These are phyloP conservation scores for Drosophila hamatofila DNA, from an alignment of 2,888 invertebrate genomes.

Conservation along the genomic window DNA sequence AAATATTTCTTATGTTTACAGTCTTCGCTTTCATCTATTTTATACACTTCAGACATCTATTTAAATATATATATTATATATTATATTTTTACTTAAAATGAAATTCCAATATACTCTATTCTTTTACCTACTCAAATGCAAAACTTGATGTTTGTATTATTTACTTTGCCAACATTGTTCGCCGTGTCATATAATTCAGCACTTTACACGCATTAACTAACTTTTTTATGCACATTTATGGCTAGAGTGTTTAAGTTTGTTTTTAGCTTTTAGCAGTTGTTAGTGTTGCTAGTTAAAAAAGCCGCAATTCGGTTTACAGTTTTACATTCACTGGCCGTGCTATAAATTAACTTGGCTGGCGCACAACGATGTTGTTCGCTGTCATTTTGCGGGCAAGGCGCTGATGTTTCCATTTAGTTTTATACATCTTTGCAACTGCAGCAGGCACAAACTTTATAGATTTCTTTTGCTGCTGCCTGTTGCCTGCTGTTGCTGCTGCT, in stretches of 20 bases:
- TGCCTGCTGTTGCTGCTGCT: constrained; percentile 9
- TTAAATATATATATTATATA: background rate
- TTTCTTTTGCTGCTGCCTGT: background rate
- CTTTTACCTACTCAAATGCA: too few relatives aligned
- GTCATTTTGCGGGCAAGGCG: constrained; percentile 54
- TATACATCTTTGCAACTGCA: constrained; percentile 54
- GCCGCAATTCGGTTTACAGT: constrained; percentile 27
- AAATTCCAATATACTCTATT: too few relatives aligned
- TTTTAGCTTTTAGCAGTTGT: background rate
- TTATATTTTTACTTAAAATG: too few relatives aligned
- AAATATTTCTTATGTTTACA: too few relatives aligned
- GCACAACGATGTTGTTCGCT: constrained; percentile 51
- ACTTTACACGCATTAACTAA: constrained; percentile 1
- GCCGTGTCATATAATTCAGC: background rate
- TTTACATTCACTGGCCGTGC: constrained; percentile 48
- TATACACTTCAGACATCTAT: too few relatives aligned
- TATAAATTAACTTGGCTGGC: constrained; percentile 55
- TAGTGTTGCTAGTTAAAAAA: background rate
- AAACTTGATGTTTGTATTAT: background rate
- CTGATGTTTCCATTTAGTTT: constrained; percentile 70
- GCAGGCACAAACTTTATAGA: constrained; percentile 23
- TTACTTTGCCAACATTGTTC: background rate
- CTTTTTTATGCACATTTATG: constrained; percentile 1
- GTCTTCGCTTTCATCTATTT: too few relatives aligned
- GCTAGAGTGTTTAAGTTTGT: background rate